Base-by-base conservation (phyloP, 2,888 invertebrate genomes). In the Spatulosminthurus flaviceps region DNA sequence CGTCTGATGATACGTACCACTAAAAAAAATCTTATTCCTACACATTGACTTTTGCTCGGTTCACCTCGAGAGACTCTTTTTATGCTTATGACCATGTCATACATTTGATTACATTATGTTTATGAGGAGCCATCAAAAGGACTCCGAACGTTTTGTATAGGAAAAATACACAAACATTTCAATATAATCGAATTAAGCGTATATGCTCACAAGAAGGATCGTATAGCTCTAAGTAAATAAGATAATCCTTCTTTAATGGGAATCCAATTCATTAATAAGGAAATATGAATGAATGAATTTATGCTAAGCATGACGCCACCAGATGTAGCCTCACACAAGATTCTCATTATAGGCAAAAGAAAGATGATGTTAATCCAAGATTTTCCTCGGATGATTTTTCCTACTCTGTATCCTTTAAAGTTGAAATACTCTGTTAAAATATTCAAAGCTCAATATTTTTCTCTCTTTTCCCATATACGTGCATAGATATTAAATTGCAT, bases 271-370 rank as follows among this genome's bases (percentile, higher is more conserved):
- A 51, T 13, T n/a, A 9, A n/a, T n/a, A n/a, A n/a, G n/a, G n/a
- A n/a, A n/a, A n/a, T n/a, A n/a, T n/a, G 51, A 51, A 51, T 51
- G 51, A 51, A 51, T 51, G 51, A 51, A 51, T 51, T n/a, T 51
- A 34, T 34, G 34, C 34, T 34, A 34, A 34, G 4, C 5, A 4
- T 34, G 34, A 34, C 34, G 34, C 34, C n/a, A n/a, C 41, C 16
- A 51, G 16, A 51, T 51, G n/a, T 51, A 51, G n/a, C 9, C 16
- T 2, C n/a, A 51, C 1, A 51, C 9, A 7, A 41, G 7, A 41
- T 41, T 41, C 13, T 13, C 7, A 41, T 7, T 13, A 41, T 41
- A 9, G 41, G 41, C 13, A 41, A 41, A 7, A 41, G 9, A 13
- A 41, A 41, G 9, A 41, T 34, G 4, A 9, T 7, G 34, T 34